Evolutionary conservation across 2,797 vertebrate species (phyloP).

Genomic region (Hyperoplus lanceolatus): DNA sequence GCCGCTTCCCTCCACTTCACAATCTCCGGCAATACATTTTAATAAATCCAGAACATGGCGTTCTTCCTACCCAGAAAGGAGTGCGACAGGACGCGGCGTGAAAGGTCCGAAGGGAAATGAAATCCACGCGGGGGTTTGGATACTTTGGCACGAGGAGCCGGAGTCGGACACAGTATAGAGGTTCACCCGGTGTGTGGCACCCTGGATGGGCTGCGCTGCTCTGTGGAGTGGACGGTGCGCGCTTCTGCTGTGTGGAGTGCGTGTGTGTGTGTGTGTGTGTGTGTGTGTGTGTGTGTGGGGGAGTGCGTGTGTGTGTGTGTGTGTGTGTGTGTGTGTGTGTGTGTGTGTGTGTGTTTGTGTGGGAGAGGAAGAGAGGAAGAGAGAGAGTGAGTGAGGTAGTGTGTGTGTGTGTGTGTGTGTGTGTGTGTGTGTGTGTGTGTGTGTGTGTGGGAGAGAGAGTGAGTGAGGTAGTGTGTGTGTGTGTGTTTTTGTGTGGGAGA

Average conservation of each 20-base stretch:
- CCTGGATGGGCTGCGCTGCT: slow-evolving; percentile 32
- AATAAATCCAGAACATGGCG: slow-evolving; percentile 72
- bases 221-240: slow-evolving; percentile 13
- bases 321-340: too few relatives aligned
- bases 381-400: too few relatives aligned
- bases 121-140: slow-evolving; percentile 48
- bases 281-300: too few relatives aligned
- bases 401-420: too few relatives aligned
- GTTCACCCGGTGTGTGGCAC: background rate
- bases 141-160: slow-evolving; percentile 26
- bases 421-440: too few relatives aligned
- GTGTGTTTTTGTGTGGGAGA: too few relatives aligned
- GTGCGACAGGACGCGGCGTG: slow-evolving; percentile 34
- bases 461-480: too few relatives aligned
- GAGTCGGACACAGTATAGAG: background rate
- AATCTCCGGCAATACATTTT: slow-evolving; percentile 29
- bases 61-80: slow-evolving; percentile 40
- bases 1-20: slow-evolving; percentile 49
- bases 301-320: too few relatives aligned
- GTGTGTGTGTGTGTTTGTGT: too few relatives aligned
- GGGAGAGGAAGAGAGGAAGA: too few relatives aligned
- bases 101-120: background rate
- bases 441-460: too few relatives aligned
- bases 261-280: too few relatives aligned
- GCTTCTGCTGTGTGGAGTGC: background rate